Base-by-base conservation (phyloP, 1,140 invertebrate genomes). In the Nebria ingens region DNA sequence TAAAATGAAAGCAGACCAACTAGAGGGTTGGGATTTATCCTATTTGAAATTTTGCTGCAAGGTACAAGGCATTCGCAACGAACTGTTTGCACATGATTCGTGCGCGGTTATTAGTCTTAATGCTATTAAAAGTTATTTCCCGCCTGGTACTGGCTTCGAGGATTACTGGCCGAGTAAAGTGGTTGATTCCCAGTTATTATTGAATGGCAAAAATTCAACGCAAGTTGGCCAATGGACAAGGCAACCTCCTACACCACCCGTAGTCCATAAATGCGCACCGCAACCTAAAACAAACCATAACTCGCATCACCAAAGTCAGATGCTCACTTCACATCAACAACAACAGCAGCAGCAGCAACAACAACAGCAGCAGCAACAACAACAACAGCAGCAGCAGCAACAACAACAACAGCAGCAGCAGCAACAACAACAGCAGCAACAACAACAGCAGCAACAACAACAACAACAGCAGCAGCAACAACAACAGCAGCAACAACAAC, bases 11-110 rank as follows among this genome's bases (percentile, higher is more conserved):
- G 87, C 89, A 29, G 83, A 89, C 64, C 83, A 86, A 65, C 72
- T 93, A 29, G 86, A 89, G 63, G 88, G 89, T 49, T 95, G 91
- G 92, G 90, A 93, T 71, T 69, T 94, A 45, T 88, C 90, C 0
- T 94, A 94, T 70, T 75, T 95, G 45, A 93, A 93, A 71, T 92
- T 95, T 68, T 93, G 91, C 72, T 93, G 91, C 73, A 93, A 93
- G 73, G 90, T 92, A 53, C 91, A 93, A 75, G 91, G 89, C 52
- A 93, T 93, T 53, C 77, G 89, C 56, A 92, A 91, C 68, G 90
- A 93, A 76, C 72, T 93, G 17, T 93, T 93, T 73, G 87, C 87
- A 1, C 89, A 85, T 77, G 89, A 93, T 64, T 87, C 85, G 2
- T 91, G 91, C 66, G 85, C 85, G 45, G 89, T 93, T 56, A 93